A percentile compares a stretch with the other conserved stretches of the same genome.
These are phyloP conservation scores for Stigmatopora argus DNA, from an alignment of 2,113 vertebrate genomes.

Conservation along the genomic window DNA sequence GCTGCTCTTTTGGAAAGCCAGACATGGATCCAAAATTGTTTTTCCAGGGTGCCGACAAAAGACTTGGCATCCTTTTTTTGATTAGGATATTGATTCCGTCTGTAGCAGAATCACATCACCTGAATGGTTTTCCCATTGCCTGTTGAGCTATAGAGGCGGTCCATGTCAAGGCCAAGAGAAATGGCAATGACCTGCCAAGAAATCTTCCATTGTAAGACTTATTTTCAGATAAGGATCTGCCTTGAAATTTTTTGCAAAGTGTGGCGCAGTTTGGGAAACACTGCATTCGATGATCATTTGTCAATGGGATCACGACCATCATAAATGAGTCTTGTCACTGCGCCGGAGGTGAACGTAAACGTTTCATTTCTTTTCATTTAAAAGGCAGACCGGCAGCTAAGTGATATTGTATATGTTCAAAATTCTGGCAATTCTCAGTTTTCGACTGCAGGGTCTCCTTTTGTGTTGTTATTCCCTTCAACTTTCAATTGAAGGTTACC, in stretches of 20 bases:
- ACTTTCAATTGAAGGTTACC: not conserved
- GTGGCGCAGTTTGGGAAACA: no score
- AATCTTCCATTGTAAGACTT: no score
- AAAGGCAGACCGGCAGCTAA: no score
- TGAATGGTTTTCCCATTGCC: not conserved
- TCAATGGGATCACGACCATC: no score
- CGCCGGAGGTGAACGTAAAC: no score
- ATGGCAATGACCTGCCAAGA: no score
- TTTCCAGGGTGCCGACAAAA: slow-evolving; percentile 34
- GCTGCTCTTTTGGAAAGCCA: not conserved
- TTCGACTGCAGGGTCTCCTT: not conserved
- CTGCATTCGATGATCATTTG: no score
- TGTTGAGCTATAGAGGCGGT: not conserved
- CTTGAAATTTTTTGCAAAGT: no score
- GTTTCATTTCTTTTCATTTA: no score
- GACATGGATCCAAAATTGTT: not conserved
- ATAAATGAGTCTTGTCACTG: no score
- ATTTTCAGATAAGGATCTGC: no score
- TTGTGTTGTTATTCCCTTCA: not conserved
- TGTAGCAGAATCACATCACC: slow-evolving; percentile 21
- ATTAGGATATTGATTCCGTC: slow-evolving; percentile 43
- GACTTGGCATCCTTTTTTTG: slow-evolving; percentile 54
- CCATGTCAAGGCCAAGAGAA: not conserved
- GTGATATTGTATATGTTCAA: not conserved
- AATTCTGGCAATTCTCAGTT: not conserved